These are phyloP conservation scores for Acanthochromis polyacanthus DNA, from an alignment of 2,113 vertebrate genomes.

Conservation along the genomic window DNA sequence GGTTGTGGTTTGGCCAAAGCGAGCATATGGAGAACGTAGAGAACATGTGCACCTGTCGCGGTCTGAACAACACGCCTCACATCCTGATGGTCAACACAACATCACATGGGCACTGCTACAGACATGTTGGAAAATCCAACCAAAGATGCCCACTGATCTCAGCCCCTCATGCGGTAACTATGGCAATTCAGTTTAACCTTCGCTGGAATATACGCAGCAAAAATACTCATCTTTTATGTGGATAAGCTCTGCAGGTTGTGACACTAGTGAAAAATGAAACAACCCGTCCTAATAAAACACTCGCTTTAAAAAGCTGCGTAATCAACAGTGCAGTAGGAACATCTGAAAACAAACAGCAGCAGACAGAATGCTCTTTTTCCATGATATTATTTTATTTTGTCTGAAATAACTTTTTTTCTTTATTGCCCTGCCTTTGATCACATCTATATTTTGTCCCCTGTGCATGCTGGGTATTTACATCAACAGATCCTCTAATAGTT, in stretches of 20 bases:
- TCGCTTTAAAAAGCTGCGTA: slow-evolving; percentile 18
- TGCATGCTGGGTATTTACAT: slow-evolving; percentile 44
- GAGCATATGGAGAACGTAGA: slow-evolving; percentile 69
- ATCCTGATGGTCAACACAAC: slow-evolving; percentile 83
- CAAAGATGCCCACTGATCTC: slow-evolving; percentile 77
- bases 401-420: slow-evolving; percentile 5
- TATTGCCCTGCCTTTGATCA: slow-evolving; percentile 20
- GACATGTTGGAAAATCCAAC: slow-evolving; percentile 84
- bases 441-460: slow-evolving; percentile 27
- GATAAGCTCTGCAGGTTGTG: background rate
- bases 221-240: slow-evolving; percentile 6
- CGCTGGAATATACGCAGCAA: background rate
- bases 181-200: slow-evolving; percentile 24
- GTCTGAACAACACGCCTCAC: slow-evolving; percentile 74
- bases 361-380: background rate
- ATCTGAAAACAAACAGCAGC: slow-evolving; percentile 12
- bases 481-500: slow-evolving; percentile 45
- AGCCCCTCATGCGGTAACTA: slow-evolving; percentile 83
- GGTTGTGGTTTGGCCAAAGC: slow-evolving; percentile 74
- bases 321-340: slow-evolving; percentile 9
- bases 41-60: slow-evolving; percentile 79
- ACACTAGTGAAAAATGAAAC: background rate
- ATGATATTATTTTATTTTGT: slow-evolving; percentile 16
- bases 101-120: slow-evolving; percentile 83
- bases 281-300: slow-evolving; percentile 14